Conservation (phyloP, 1,140 invertebrate species). For the Luehdorfia chinensis region DNA sequence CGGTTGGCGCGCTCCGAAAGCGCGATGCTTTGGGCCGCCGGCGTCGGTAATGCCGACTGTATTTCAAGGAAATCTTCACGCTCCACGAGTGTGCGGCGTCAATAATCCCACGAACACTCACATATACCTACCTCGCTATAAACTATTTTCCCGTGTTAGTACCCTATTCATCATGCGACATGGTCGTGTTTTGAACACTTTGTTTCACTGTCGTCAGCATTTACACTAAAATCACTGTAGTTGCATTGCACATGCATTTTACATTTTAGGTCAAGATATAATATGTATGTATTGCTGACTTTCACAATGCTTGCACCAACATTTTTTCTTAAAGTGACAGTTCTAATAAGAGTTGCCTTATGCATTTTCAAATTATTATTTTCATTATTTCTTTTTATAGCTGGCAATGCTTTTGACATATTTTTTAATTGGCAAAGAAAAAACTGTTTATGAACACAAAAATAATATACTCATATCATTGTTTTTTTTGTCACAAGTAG, state of each 20-base stretch:
- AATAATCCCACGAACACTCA: conserved; percentile 34
- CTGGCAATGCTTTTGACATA: conserved; percentile 34
- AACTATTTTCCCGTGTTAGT: conserved; percentile 1
- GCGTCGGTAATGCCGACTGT: conserved; percentile 47
- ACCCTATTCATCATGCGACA: neutral
- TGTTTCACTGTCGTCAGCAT: conserved; percentile 8
- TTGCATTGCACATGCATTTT: conserved; percentile 34
- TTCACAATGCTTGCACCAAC: conserved; percentile 39
- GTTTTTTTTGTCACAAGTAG: no score
- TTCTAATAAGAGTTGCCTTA: conserved; percentile 48
- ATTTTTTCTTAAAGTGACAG: conserved; percentile 34
- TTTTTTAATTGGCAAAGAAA: no score
- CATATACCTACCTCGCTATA: conserved; percentile 21
- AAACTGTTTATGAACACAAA: no score
- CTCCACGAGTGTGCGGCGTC: conserved; percentile 44
- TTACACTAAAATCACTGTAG: conserved; percentile 1
- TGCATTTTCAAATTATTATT: conserved; percentile 9
- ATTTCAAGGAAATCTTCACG: conserved; percentile 73
- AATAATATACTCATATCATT: no score
- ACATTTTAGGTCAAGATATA: conserved; percentile 39
- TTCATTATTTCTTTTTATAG: no score
- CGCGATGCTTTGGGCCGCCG: conserved; percentile 45
- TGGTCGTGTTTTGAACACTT: neutral
- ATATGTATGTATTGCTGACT: conserved; percentile 44
- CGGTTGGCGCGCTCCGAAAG: conserved; percentile 59